phyloP scores from a whole-genome alignment of 2,797 vertebrate species.

The Apodemus agrarius region DNA sequence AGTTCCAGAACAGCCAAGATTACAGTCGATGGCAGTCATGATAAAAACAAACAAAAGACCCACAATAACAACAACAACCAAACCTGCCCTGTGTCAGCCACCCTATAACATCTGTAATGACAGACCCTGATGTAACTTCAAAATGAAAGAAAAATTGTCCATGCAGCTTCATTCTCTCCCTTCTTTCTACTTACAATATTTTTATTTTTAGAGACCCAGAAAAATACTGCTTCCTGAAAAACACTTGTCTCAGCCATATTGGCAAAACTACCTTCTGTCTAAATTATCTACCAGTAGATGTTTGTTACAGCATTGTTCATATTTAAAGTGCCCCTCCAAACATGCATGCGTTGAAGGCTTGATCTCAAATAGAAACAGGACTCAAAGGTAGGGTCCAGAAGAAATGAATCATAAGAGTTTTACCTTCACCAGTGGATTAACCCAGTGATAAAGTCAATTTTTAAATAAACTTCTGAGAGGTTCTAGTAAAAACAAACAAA shows the following conservation, averaged over 20 bases:
- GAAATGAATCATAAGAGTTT: background rate
- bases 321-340: background rate
- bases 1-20: background rate
- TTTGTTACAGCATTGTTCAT: background rate
- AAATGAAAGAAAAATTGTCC: background rate
- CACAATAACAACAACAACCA: background rate
- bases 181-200: constrained; percentile 2
- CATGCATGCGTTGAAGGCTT: background rate
- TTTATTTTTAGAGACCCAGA: background rate
- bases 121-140: background rate
- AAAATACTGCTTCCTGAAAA: background rate
- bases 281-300: background rate
- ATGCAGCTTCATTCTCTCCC: background rate
- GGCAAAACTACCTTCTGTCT: background rate
- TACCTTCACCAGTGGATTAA: background rate
- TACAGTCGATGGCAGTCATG: background rate
- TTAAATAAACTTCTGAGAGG: background rate
- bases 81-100: background rate
- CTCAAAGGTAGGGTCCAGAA: background rate
- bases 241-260: background rate
- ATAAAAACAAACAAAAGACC: background rate
- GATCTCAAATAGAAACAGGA: background rate
- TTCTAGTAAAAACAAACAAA: background rate
- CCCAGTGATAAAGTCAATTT: background rate
- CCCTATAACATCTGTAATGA: background rate